These are phyloP conservation scores for Cephalophus harveyi DNA, from an alignment of 2,113 vertebrate genomes.

Conservation along the genomic window DNA sequence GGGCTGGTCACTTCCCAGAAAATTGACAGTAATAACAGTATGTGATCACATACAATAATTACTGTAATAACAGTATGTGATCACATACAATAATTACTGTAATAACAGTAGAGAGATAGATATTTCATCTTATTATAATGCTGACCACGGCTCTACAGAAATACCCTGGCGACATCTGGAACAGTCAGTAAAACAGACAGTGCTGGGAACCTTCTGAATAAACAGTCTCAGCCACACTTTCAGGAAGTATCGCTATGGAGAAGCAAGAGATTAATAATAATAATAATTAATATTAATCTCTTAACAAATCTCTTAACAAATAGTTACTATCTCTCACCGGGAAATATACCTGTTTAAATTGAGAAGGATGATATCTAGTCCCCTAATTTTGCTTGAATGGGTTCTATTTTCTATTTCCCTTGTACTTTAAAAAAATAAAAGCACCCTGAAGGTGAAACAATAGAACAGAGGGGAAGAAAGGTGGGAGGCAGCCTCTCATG, in stretches of 20 bases:
- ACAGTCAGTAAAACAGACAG: neutral
- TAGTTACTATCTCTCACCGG: neutral
- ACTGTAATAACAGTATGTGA: neutral
- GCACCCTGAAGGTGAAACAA: neutral
- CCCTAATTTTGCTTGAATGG: neutral
- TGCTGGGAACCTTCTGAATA: neutral
- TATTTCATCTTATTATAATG: neutral
- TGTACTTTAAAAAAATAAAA: neutral
- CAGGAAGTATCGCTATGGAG: neutral
- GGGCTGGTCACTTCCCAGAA: neutral
- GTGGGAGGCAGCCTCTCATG: accelerated
- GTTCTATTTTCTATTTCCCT: neutral
- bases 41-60: neutral
- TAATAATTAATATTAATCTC: too few relatives aligned
- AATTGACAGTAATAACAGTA: too few relatives aligned
- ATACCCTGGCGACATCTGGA: neutral
- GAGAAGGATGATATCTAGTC: neutral
- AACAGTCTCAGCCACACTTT: neutral
- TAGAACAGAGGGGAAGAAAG: accelerated
- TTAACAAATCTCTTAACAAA: too few relatives aligned
- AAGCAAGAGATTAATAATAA: neutral
- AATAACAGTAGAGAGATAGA: neutral
- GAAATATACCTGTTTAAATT: neutral
- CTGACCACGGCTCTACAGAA: neutral
- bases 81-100: neutral